Conservation (phyloP, 2,113 vertebrate genomes). For the Corydoras sp. region DNA sequence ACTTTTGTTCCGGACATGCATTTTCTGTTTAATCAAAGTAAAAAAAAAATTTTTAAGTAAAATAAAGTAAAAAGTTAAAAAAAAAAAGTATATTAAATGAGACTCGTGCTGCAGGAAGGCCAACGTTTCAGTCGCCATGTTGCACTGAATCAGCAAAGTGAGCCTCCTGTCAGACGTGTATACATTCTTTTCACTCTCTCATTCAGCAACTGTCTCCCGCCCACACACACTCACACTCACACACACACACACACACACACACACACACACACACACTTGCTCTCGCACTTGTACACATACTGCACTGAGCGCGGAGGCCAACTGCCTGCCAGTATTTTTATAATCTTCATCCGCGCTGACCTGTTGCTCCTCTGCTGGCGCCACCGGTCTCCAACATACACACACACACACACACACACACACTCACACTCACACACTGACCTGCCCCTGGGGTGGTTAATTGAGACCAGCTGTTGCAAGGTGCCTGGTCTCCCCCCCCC, state of each 20-base stretch:
- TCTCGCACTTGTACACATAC: slow-evolving; percentile 44
- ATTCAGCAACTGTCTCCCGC: slow-evolving; percentile 25
- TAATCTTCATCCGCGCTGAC: slow-evolving; percentile 76
- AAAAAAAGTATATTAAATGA: neutral
- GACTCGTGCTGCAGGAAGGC: slow-evolving; percentile 38
- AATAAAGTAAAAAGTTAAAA: neutral
- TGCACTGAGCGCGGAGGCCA: slow-evolving; percentile 58
- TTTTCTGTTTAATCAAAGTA: no score
- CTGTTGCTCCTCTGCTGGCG: slow-evolving; percentile 73
- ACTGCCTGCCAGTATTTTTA: slow-evolving; percentile 75
- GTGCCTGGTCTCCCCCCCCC: slow-evolving; percentile 59
- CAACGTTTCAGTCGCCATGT: slow-evolving; percentile 44
- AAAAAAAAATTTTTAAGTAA: no score
- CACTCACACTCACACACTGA: slow-evolving; percentile 46
- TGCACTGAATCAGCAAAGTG: slow-evolving; percentile 42
- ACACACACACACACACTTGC: slow-evolving; percentile 17
- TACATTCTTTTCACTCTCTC: slow-evolving; percentile 8
- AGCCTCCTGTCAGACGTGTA: slow-evolving; percentile 7
- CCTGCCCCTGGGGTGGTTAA: slow-evolving; percentile 62
- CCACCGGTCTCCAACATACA: slow-evolving; percentile 67
- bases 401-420: slow-evolving; percentile 45
- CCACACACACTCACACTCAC: slow-evolving; percentile 41
- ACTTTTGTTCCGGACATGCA: no score
- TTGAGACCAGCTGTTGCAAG: slow-evolving; percentile 78
- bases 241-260: slow-evolving; percentile 31